Base-by-base conservation (phyloP, 2,888 invertebrate genomes). In the Drosophila kokeensis region DNA sequence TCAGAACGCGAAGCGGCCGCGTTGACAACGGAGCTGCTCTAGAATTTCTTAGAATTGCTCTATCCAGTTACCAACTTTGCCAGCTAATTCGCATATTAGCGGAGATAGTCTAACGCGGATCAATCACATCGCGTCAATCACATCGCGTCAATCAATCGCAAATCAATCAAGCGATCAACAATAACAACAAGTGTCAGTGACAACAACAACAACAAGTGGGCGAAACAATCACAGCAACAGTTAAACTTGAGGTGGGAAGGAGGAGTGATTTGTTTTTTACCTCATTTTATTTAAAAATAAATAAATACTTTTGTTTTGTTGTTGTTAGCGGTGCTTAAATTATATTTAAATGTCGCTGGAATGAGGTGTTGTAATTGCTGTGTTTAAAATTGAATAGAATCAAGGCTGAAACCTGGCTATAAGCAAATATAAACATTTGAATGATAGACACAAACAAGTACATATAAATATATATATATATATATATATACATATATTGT, bases 1-100 rank as follows among this genome's bases (percentile, higher is more conserved):
- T 59, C 86, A 87, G 88, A 84, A 81, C 88, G 83, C 79, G 81
- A 85, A 77, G 77, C 81, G 72, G 83, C 79, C 79, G 79, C 83
- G 84, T 86, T 83, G 86, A 83, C 88, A 83, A 76, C 88, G 84
- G 83, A 75, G 79, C 79, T 76, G 82, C 84, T 81, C 80, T 82
- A 73, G 70, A 87, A 82, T 65, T 71, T 63, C 60, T 61, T 80
- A 73, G 70, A 87, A 82, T 65, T 61, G 70, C 60, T 61, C 61
- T 54, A 4, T 29, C 24, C 32, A 48, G 52, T 24, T 57, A 24
- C 42, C 30, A 66, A 52, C 45, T 45, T 24, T 34, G 18, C 7
- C 13, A 21, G 32, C 32, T 63, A 70, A 76, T 64, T 61, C 61
- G 50, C 69, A 57, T 69, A 64, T 48, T 55, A 34, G 70, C 40